Base-by-base conservation (phyloP, 2,888 invertebrate species). In the Aplocera efformata region DNA sequence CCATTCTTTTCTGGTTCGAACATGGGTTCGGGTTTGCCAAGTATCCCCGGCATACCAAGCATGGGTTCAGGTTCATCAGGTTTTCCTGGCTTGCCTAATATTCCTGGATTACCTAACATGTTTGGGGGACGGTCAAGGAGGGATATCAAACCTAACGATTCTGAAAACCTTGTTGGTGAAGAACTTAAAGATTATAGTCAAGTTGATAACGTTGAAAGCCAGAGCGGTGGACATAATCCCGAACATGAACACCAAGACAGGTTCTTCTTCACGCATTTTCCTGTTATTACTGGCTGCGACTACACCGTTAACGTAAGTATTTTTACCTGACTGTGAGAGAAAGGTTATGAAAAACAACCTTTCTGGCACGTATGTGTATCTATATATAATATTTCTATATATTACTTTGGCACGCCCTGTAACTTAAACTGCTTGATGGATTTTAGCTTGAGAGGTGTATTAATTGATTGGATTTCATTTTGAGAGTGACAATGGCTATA, bases 231-330 rank as follows among this genome's bases (percentile, higher is more conserved):
- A 9, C 32, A 45, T 8, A 25, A 40, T 6, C 29, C 32, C 7
- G 41, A 34, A 2, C 34, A 42, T 6, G 39, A 33, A 5, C 48
- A 42, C 20, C 43, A 51, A 9, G 49, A 51, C 6, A 37, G 48
- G 7, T 25, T 49, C 0, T 51, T 54, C 44, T 51, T 54, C 37
- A 17, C 23, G n/a, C 7, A 41, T 10, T 31, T 45, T 6, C 39
- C 53, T 7, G 34, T 21, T 10, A 32, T 59, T 7, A 32, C 59
- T 1, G 32, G 22, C 9, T 65, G 64, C 46, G 53, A 63, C 38
- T 66, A 10, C 22, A 21, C 25, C 6, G 13, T 36, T 11, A 41
- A 48, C 38, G 66, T 64, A 53, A 51, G 48, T 37, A 7, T 23
- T 27, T 9, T n/a, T n/a, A n/a, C n/a, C n/a, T n/a, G n/a, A n/a